Evolutionary conservation across 2,797 vertebrate species (phyloP), one percentile per base, ranked within the genome.

Genomic region (Pogonophryne albipinna): DNA sequence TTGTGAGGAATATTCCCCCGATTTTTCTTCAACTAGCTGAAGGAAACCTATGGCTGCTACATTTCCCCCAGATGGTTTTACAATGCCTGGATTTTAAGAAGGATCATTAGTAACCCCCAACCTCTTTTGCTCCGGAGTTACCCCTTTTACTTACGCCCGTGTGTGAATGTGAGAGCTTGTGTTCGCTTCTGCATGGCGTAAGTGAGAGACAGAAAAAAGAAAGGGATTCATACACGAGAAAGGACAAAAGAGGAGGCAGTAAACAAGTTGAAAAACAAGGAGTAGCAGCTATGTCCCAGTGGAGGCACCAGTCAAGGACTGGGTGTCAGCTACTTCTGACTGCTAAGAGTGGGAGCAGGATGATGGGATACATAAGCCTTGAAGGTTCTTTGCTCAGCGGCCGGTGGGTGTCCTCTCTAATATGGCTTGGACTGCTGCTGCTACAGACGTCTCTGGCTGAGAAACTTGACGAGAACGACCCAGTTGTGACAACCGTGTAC

Each of bases 381-480:
- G 94, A 94, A 83, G 78, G 94, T 62, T 95, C 91, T 72, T 62
- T 71, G 72, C 92, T 56, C 11, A 91, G 79, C 61, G 82, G 86
- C 71, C 92, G 85, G 34, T 83, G 86, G 85, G 85, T 92, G 71
- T 92, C 96, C 45, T 96, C 91, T 77, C 41, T 96, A 3, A 90
- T 97, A 74, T 96, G 95, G 89, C 93, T 96, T 42, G 75, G 78
- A 47, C 67, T 92, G 56, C 76, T 93, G 73, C 81, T 93, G 57
- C 74, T 93, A 64, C 96, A 97, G 45, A 87, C 93, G 11, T 92
- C 92, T 41, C 89, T 93, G 0, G 93, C 94, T 44, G 89, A 99
- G 93, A 99, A 98, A 92, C 86, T 98, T 56, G 98, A 99, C 84
- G 98, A 99, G 89, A 95, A 92, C 11, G 97, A 99, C 91, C 98